Evolutionary conservation across 2,113 vertebrate species (phyloP).

Genomic region (Vimba vimba): DNA sequence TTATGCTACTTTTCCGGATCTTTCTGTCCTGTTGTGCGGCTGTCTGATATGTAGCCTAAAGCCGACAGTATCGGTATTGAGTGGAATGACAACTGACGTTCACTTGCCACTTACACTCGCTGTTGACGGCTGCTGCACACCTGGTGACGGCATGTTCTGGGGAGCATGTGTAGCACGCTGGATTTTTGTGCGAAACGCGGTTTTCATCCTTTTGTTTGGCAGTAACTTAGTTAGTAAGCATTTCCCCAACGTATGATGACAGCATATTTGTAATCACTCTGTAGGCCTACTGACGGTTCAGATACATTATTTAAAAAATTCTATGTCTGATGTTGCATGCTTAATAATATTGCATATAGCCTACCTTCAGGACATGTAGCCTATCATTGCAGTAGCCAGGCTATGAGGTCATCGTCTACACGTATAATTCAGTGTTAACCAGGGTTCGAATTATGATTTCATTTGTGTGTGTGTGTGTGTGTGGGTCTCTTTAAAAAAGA

Average conservation of each 20-base stretch:
- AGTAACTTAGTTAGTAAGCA: neutral
- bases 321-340: neutral
- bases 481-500: no score
- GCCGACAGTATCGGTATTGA: neutral
- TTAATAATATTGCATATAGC: neutral
- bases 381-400: neutral
- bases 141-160: neutral
- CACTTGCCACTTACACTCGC: neutral
- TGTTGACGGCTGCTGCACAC: accelerated
- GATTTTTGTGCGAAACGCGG: neutral
- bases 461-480: no score
- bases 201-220: neutral
- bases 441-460: no score
- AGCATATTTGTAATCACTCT: neutral
- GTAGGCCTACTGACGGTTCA: neutral
- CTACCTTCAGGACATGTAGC: neutral
- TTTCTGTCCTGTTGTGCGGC: neutral
- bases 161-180: neutral
- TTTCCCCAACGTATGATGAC: no score
- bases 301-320: neutral
- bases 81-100: neutral
- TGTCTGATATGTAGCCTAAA: no score
- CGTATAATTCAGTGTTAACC: neutral
- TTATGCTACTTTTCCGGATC: neutral
- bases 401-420: neutral